Evolutionary conservation across 2,797 vertebrate genomes (phyloP).

Genomic region (Scolopax bukidnonensis): DNA sequence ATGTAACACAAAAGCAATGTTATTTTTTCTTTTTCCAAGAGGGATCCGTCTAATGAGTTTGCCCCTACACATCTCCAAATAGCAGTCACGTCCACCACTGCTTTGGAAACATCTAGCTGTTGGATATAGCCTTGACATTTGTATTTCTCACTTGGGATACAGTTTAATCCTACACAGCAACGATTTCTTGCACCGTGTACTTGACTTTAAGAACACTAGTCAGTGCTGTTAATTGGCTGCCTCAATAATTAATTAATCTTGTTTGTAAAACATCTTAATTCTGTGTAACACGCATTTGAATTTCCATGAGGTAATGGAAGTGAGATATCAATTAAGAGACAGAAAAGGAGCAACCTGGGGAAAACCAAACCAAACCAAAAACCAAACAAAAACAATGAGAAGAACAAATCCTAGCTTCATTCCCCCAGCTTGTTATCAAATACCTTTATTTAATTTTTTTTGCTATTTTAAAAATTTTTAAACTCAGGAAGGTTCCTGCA

Average conservation of each 20-base stretch:
- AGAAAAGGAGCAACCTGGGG: not conserved
- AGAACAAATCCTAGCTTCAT: not conserved
- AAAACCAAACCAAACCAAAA: not conserved
- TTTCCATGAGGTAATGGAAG: constrained; percentile 4
- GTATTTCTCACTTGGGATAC: not conserved
- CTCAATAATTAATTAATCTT: not conserved
- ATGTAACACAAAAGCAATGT: not conserved
- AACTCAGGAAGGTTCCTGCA: not conserved
- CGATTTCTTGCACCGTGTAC: not conserved
- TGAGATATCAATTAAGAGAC: not conserved
- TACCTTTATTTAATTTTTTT: not conserved
- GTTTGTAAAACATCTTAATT: constrained; percentile 12
- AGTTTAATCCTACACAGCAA: not conserved
- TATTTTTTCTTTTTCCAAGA: not conserved
- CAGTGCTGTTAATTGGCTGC: constrained; percentile 3
- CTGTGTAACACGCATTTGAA: not conserved
- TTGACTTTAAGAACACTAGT: not conserved
- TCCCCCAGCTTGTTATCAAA: not conserved
- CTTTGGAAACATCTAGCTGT: fast-evolving
- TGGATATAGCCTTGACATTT: not conserved
- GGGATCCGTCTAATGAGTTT: not conserved
- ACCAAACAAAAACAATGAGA: not conserved
- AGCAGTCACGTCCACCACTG: not conserved
- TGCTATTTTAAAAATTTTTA: not conserved
- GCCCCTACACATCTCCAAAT: not conserved